Evolutionary conservation across 2,888 invertebrate genomes (phyloP).

Genomic region (Agrilus biguttatus): DNA sequence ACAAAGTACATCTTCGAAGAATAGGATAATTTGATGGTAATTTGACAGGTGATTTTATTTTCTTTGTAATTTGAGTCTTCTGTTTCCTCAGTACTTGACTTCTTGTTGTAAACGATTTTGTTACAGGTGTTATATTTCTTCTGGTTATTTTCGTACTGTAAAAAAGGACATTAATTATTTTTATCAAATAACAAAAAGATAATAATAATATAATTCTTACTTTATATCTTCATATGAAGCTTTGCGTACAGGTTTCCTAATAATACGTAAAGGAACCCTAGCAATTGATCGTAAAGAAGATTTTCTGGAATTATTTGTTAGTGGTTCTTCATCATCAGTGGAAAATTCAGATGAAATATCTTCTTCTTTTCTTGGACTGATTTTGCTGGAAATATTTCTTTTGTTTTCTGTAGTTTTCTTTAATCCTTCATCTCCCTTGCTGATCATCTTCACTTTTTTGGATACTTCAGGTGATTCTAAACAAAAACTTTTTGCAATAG

Average conservation of each 20-base stretch:
- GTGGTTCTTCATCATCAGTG: slow-evolving; percentile 39
- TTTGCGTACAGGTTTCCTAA: too few relatives aligned
- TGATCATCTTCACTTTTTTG: slow-evolving; percentile 4
- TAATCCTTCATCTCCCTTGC: slow-evolving; percentile 5
- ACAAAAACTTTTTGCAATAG: slow-evolving; percentile 3
- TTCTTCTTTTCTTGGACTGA: slow-evolving; percentile 7
- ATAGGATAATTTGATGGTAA: slow-evolving; percentile 1
- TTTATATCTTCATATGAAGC: too few relatives aligned
- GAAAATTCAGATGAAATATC: slow-evolving; percentile 29
- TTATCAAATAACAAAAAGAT: too few relatives aligned
- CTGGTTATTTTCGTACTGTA: too few relatives aligned
- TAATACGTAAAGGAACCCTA: too few relatives aligned
- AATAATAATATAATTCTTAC: too few relatives aligned
- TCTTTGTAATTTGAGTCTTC: too few relatives aligned
- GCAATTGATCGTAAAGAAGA: too few relatives aligned
- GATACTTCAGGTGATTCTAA: slow-evolving; percentile 9
- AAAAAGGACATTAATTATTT: too few relatives aligned
- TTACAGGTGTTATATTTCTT: background rate
- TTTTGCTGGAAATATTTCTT: slow-evolving; percentile 4
- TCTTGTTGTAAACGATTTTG: background rate
- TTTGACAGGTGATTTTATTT: too few relatives aligned
- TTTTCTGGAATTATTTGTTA: slow-evolving; percentile 10
- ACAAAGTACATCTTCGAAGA: too few relatives aligned
- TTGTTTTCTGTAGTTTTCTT: slow-evolving; percentile 3
- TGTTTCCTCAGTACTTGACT: too few relatives aligned